Evolutionary conservation across 2,797 vertebrate species (phyloP).

Genomic region (Sebastes oblongus): DNA sequence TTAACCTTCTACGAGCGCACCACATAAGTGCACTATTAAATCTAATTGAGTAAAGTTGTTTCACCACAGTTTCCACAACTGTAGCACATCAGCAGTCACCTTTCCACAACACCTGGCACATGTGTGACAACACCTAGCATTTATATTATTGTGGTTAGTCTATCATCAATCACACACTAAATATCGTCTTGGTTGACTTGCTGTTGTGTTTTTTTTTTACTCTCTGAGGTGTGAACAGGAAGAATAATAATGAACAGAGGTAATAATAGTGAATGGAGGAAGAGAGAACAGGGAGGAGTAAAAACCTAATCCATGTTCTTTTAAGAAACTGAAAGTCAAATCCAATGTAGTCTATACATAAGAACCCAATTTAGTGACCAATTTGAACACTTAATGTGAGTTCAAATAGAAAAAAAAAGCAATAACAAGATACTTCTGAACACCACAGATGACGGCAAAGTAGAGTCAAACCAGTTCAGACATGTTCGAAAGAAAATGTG

Average conservation of each 20-base stretch:
- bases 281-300: background rate
- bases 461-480: background rate
- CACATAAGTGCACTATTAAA: conserved; percentile 50
- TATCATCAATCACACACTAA: conserved; percentile 30
- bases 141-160: conserved; percentile 54
- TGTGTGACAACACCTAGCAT: conserved; percentile 59
- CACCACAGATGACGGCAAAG: background rate
- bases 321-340: too few species aligned
- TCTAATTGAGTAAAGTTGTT: conserved; percentile 50
- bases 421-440: accelerated
- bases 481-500: background rate
- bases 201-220: background rate
- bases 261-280: background rate
- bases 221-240: conserved; percentile 45
- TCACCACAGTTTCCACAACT: conserved; percentile 64
- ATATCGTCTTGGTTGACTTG: conserved; percentile 13
- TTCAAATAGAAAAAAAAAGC: background rate
- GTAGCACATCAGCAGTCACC: conserved; percentile 31
- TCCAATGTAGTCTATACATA: too few species aligned
- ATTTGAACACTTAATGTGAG: background rate
- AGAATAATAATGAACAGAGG: background rate
- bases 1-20: conserved; percentile 45
- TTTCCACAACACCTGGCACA: conserved; percentile 55
- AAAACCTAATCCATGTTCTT: background rate
- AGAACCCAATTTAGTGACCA: too few species aligned